Base-by-base conservation (phyloP, 2,888 invertebrate genomes). In the Calameuta pallipes region DNA sequence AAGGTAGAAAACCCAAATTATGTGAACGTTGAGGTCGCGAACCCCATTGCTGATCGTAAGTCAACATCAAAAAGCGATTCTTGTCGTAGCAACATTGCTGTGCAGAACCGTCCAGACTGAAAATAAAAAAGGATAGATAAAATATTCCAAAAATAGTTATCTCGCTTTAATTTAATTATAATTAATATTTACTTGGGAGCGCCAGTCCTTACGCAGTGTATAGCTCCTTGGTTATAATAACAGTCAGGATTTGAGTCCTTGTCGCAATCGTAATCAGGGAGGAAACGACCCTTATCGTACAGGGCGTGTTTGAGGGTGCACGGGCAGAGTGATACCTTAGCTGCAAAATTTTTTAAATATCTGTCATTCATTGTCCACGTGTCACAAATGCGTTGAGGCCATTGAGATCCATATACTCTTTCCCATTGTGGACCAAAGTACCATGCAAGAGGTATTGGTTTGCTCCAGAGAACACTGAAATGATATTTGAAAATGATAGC, bases 1-100 rank as follows among this genome's bases (percentile, higher is more conserved):
- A 99, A 3, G 99, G 99, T 82, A 97, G 94, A 85, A 96, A 96
- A 36, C 98, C 98, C 76, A 98, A 94, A 90, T 98, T 98, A 89
- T 98, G 97, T 1, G 96, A 96, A 76, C 98, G 93, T 75, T 95
- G 94, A 0, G 97, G 97, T 75, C 95, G 93, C 0, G 98, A 98
- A 3, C 98, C 98, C 96, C 98, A 98, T 93, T 97, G 97, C 88
- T 98, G 97, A 92, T 99, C 99, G 85, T 97, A 97, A 0, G 98
- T 97, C 91, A 98, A 93, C 96, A 98, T 97, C 34, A 99, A 93
- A 92, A 95, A 97, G 3, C 96, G 95, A 85, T 97, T 96, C 88
- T 96, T 96, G 91, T 98, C 98, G 90, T 99, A 99, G 90, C 99
- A 99, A 87, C 99, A 99, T 89, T 99, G 98, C 89, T 99, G 99